Evolutionary conservation across 2,888 invertebrate species (phyloP), one percentile per base, ranked within the genome.

Genomic region (Rhogogaster chlorosoma): DNA sequence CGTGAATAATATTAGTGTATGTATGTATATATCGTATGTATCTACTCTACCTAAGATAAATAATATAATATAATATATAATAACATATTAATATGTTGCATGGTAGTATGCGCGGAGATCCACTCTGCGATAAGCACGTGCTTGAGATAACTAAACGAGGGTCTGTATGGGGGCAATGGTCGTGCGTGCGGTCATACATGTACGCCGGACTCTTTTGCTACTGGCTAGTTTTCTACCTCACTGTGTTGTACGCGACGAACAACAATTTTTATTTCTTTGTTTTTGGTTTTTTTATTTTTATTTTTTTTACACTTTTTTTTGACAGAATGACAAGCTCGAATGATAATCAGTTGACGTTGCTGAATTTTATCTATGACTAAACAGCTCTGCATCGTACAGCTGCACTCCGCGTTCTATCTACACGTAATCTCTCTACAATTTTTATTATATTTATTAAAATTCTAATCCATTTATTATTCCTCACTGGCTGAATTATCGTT

Each of bases 121-220:
- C 18, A 42, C 71, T 42, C 38, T 4, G 6, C 42, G 71, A 73
- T 73, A 73, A 73, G 71, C 42, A 73, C 71, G 71, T 73, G 71
- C 42, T 36, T 42, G 38, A 38, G 71, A 73, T 73, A 73, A 73
- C n/a, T n/a, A 22, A 36, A 73, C 38, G 70, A 29, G 61, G 12
- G 61, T 10, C 12, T 61, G 12, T 61, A 53, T 5, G 12, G 61
- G 61, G 61, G 61, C 61, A 61, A 61, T 61, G 61, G 26, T 22
- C 26, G 12, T 61, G 61, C 61, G 61, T 61, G 61, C 61, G 26
- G 26, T 61, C 61, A 61, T 61, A 53, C 53, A n/a, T n/a, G 53
- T 53, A 53, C 53, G n/a, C 53, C 53, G 53, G n/a, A n/a, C 53
- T 53, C 53, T 53, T 53, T n/a, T 18, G 53, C 2, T 7, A 53